These are phyloP conservation scores for Callipepla californica DNA, from an alignment of 2,113 vertebrate genomes.

Conservation along the genomic window DNA sequence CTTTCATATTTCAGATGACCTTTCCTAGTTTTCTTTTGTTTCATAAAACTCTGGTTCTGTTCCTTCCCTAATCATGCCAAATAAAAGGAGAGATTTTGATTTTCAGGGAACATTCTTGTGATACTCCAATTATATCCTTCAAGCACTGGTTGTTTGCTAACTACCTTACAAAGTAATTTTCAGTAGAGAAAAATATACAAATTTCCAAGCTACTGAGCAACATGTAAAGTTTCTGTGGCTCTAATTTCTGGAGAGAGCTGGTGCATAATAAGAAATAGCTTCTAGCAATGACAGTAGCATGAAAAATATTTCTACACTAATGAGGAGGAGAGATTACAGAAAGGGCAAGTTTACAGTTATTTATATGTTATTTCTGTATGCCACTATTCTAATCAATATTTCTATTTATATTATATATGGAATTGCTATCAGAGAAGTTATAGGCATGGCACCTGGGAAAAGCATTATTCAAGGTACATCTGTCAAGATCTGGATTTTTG, in stretches of 20 bases:
- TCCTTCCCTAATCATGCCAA: not conserved
- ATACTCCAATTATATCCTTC: not conserved
- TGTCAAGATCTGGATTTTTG: not conserved
- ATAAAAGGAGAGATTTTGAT: not conserved
- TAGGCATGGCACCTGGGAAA: not conserved
- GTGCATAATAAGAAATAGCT: not conserved
- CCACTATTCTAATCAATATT: constrained; percentile 26
- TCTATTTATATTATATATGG: constrained; percentile 2
- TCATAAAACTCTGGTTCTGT: not conserved
- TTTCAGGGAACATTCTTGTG: not conserved
- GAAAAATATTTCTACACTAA: constrained; percentile 35
- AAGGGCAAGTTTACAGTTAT: constrained; percentile 26
- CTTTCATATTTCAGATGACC: not conserved
- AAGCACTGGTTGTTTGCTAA: not conserved
- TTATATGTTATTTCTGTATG: not conserved
- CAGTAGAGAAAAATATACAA: not conserved
- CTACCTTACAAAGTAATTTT: not conserved
- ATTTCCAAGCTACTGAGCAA: not conserved
- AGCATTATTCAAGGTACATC: not conserved
- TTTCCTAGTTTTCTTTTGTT: not conserved
- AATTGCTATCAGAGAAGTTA: constrained; percentile 18
- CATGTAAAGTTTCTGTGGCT: not conserved
- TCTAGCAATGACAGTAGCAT: constrained; percentile 3
- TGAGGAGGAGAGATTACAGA: constrained; percentile 21
- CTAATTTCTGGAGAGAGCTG: not conserved